Conservation (phyloP, 1,140 invertebrate genomes). For the Aphelenchoides besseyi region DNA sequence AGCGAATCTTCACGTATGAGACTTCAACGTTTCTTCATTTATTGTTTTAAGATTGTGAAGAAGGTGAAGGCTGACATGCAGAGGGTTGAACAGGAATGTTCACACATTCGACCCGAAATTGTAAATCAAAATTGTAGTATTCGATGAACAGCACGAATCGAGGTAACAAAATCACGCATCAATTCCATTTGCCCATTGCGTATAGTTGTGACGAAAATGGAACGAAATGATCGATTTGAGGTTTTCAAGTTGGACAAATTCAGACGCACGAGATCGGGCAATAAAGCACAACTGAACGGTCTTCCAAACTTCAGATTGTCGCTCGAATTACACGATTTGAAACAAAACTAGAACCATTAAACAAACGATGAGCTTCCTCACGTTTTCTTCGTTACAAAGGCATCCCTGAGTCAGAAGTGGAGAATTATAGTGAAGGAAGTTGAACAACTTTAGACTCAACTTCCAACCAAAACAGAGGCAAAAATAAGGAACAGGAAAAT, state of each 20-base stretch:
- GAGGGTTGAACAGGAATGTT: no score
- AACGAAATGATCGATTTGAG: no score
- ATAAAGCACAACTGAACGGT: neutral
- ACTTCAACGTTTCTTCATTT: no score
- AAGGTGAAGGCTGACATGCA: no score
- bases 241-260: neutral
- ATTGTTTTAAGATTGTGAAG: no score
- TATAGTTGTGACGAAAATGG: neutral
- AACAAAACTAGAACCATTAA: slow-evolving; percentile 15
- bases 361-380: neutral
- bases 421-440: neutral
- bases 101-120: no score
- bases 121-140: neutral
- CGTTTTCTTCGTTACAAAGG: neutral
- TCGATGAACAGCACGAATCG: neutral
- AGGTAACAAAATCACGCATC: neutral
- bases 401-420: slow-evolving; percentile 3
- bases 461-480: neutral
- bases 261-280: neutral
- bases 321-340: neutral
- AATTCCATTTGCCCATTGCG: neutral
- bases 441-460: neutral
- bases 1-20: no score
- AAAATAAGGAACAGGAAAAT: neutral
- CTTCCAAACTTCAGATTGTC: neutral